Evolutionary conservation across 2,113 vertebrate species (phyloP).

Genomic region (Misgurnus mizolepis): DNA sequence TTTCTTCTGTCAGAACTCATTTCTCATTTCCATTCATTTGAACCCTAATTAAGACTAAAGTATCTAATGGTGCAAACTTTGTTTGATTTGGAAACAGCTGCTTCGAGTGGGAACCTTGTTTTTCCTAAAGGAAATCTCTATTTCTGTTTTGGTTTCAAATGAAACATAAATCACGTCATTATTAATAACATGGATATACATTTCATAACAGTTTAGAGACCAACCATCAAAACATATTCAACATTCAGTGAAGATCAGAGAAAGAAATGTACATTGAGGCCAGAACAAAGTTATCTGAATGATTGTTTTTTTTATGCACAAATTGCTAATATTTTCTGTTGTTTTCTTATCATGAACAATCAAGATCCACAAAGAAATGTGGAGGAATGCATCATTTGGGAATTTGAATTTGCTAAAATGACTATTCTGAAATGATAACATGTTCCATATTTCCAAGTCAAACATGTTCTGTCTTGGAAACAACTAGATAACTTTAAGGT

Average conservation of each 20-base stretch:
- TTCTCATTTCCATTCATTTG: slow-evolving; percentile 1
- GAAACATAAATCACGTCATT: slow-evolving; percentile 40
- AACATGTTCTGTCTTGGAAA: too few species aligned
- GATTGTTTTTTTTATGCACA: slow-evolving; percentile 27
- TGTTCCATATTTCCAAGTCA: too few species aligned
- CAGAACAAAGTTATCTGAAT: slow-evolving; percentile 41
- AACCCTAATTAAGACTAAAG: slow-evolving; percentile 22
- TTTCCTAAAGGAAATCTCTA: slow-evolving; percentile 25
- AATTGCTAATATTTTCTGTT: too few species aligned
- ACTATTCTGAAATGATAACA: too few species aligned
- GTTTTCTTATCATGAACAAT: too few species aligned
- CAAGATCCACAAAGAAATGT: too few species aligned
- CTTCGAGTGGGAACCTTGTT: background rate
- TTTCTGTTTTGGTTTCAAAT: slow-evolving; percentile 42
- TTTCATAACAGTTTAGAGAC: slow-evolving; percentile 48
- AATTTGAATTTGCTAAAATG: too few species aligned
- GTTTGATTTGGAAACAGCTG: slow-evolving; percentile 36
- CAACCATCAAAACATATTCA: slow-evolving; percentile 38
- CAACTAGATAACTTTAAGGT: too few species aligned
- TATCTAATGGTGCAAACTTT: slow-evolving; percentile 19
- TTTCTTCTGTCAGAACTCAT: slow-evolving; percentile 6
- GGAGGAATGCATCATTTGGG: too few species aligned
- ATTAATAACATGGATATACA: slow-evolving; percentile 46
- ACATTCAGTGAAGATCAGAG: slow-evolving; percentile 38
- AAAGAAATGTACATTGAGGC: slow-evolving; percentile 33